Conservation (phyloP, 2,888 invertebrate genomes). For the Empis livida region DNA sequence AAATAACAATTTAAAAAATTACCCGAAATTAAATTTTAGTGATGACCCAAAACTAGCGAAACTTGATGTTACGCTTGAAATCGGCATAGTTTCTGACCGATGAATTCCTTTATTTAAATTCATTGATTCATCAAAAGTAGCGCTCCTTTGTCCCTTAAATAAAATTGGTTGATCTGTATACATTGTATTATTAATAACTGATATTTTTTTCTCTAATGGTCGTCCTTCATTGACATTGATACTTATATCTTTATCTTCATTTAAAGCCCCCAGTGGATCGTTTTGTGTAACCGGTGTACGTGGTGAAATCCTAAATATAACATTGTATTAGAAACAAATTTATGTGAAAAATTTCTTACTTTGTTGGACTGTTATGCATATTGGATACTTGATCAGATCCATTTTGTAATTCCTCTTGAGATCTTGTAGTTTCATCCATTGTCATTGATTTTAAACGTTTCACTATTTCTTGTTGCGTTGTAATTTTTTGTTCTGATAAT, state of each 20-base stretch:
- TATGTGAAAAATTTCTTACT: constrained; percentile 21
- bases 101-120: constrained; percentile 41
- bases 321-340: neutral
- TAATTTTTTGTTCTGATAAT: constrained; percentile 17
- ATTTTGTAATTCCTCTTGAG: constrained; percentile 24
- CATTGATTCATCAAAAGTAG: constrained; percentile 45
- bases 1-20: neutral
- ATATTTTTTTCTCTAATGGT: constrained; percentile 16
- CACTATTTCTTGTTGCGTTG: constrained; percentile 9
- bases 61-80: constrained; percentile 58
- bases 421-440: constrained; percentile 21
- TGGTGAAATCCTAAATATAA: constrained; percentile 45
- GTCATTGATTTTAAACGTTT: neutral
- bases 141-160: constrained; percentile 45
- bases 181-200: constrained; percentile 26
- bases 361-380: constrained; percentile 32
- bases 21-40: constrained; percentile 78
- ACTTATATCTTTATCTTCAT: constrained; percentile 29
- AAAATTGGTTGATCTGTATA: constrained; percentile 56
- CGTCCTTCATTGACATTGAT: constrained; percentile 11
- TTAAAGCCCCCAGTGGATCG: constrained; percentile 79
- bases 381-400: constrained; percentile 11
- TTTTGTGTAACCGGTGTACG: constrained; percentile 81
- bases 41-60: constrained; percentile 69
- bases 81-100: constrained; percentile 62